These are phyloP conservation scores for Scortum barcoo DNA, from an alignment of 2,113 vertebrate genomes.

Conservation along the genomic window DNA sequence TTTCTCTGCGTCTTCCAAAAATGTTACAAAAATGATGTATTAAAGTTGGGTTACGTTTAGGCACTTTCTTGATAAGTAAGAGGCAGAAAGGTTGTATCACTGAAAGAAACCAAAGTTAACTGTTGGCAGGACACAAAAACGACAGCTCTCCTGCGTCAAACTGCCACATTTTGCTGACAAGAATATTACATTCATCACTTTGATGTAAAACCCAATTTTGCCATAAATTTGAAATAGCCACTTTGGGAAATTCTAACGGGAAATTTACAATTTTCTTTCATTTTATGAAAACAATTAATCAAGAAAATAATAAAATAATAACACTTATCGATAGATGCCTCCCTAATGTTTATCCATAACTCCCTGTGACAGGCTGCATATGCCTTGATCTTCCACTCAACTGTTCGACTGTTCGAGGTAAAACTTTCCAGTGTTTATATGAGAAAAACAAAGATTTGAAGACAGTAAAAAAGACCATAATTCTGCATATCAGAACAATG, in stretches of 20 bases:
- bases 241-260: neutral
- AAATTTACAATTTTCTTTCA: neutral
- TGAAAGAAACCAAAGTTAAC: too few species aligned
- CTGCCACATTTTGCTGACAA: too few species aligned
- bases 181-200: neutral
- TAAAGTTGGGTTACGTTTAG: neutral
- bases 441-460: too few species aligned
- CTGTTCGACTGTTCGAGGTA: neutral
- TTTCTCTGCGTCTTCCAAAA: neutral
- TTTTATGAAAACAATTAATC: neutral
- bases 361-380: neutral
- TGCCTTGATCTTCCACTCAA: neutral
- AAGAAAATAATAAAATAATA: neutral
- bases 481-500: too few species aligned
- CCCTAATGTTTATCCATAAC: neutral
- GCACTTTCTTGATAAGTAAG: too few species aligned
- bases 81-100: too few species aligned
- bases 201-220: neutral
- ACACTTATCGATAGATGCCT: neutral
- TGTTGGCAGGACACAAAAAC: too few species aligned
- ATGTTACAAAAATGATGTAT: neutral
- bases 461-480: too few species aligned
- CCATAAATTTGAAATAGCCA: neutral
- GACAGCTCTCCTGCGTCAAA: too few species aligned
- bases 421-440: neutral